Conservation (phyloP, 2,113 vertebrate genomes). For the Centrocercus urophasianus region DNA sequence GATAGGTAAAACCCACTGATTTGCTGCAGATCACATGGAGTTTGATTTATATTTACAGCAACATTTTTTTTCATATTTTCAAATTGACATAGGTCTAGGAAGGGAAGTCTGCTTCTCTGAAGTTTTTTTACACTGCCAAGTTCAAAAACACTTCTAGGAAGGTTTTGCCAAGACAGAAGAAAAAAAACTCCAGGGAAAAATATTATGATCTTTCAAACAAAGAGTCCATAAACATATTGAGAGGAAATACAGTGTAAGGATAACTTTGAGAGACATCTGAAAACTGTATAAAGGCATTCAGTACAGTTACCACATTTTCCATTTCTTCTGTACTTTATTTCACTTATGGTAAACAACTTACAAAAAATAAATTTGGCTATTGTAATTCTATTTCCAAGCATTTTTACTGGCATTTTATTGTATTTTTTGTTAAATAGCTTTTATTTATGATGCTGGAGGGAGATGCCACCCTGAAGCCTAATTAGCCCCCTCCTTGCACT, state of each 20-base stretch:
- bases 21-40: not conserved
- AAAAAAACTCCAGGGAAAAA: not conserved
- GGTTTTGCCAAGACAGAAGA: not conserved
- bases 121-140: not conserved
- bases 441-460: not conserved
- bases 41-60: not conserved
- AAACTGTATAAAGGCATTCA: not conserved
- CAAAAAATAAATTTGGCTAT: not conserved
- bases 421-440: slow-evolving; percentile 3
- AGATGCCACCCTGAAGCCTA: slow-evolving; percentile 16
- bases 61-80: not conserved
- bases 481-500: not conserved
- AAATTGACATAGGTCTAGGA: not conserved
- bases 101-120: not conserved
- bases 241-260: not conserved
- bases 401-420: not conserved
- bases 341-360: not conserved
- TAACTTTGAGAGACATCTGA: not conserved
- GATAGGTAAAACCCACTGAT: not conserved
- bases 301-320: not conserved
- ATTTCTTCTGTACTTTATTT: not conserved
- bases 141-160: slow-evolving; percentile 1
- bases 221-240: not conserved
- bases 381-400: not conserved
- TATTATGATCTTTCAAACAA: not conserved